phyloP scores from a whole-genome alignment of 2,797 vertebrate genomes.

The Darevskia mixta region DNA sequence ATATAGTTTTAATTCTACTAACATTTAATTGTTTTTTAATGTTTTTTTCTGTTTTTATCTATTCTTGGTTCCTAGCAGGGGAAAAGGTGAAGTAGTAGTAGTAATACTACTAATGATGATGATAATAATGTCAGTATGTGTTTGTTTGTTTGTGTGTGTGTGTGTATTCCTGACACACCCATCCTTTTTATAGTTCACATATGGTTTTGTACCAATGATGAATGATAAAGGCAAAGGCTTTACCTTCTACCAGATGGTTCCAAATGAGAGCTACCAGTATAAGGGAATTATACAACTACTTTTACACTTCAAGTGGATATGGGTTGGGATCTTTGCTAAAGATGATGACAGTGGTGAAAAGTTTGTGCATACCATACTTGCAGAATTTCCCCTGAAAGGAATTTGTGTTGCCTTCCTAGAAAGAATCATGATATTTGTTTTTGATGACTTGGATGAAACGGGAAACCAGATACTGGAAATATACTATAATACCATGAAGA shows the following conservation, averaged over 20 bases:
- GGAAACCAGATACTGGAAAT: neutral
- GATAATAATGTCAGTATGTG: no score
- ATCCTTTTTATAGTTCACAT: neutral
- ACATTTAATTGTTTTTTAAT: no score
- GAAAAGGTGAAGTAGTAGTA: no score
- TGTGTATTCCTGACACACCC: neutral
- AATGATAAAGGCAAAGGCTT: neutral
- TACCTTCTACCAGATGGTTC: neutral
- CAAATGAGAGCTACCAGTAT: neutral
- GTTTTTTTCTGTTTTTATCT: no score
- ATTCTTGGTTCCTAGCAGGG: no score
- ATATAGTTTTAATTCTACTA: no score
- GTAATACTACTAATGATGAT: no score
- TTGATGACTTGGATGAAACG: accelerated
- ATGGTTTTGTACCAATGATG: neutral
- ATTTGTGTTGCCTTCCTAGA: neutral
- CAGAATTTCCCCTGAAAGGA: neutral
- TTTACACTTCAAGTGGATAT: neutral
- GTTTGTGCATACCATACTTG: neutral
- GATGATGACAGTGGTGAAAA: neutral
- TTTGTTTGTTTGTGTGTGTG: neutral
- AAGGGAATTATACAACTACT: neutral
- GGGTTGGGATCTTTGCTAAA: neutral
- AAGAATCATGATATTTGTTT: neutral
- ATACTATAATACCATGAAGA: neutral